phyloP scores from a whole-genome alignment of 1,140 invertebrate genomes.

The Panagrolaimus sp. region DNA sequence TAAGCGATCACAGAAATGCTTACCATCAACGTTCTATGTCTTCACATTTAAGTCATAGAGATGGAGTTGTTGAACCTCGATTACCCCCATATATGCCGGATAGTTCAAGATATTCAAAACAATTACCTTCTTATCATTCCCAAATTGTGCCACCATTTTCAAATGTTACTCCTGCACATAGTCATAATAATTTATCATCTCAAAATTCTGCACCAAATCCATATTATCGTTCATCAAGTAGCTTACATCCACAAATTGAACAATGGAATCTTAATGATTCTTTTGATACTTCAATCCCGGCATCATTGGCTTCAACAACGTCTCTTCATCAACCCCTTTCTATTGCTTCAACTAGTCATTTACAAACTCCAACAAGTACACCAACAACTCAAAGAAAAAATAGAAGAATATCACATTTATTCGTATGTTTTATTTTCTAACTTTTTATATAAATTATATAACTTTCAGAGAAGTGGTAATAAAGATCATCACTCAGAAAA shows the following conservation, averaged over 20 bases:
- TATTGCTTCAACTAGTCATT: slow-evolving; percentile 25
- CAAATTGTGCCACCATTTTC: background rate
- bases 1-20: background rate
- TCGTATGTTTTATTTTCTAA: slow-evolving; percentile 66
- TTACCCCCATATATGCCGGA: background rate
- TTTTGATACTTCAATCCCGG: slow-evolving; percentile 13
- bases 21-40: slow-evolving; percentile 8
- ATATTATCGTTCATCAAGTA: background rate
- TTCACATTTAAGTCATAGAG: slow-evolving; percentile 6
- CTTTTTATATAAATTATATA: slow-evolving; percentile 59
- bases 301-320: slow-evolving; percentile 7
- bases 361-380: slow-evolving; percentile 72
- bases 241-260: background rate
- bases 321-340: background rate
- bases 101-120: background rate
- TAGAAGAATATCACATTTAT: slow-evolving; percentile 75
- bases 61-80: slow-evolving; percentile 1
- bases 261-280: slow-evolving; percentile 20
- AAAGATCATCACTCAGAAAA: slow-evolving; percentile 18
- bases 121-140: background rate
- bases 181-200: background rate
- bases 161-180: background rate
- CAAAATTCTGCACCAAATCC: background rate
- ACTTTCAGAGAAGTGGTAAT: slow-evolving; percentile 15
- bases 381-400: slow-evolving; percentile 81